Evolutionary conservation across 1,140 invertebrate species (phyloP), one percentile per base, ranked within the genome.

Genomic region (Drosophila oshimai): DNA sequence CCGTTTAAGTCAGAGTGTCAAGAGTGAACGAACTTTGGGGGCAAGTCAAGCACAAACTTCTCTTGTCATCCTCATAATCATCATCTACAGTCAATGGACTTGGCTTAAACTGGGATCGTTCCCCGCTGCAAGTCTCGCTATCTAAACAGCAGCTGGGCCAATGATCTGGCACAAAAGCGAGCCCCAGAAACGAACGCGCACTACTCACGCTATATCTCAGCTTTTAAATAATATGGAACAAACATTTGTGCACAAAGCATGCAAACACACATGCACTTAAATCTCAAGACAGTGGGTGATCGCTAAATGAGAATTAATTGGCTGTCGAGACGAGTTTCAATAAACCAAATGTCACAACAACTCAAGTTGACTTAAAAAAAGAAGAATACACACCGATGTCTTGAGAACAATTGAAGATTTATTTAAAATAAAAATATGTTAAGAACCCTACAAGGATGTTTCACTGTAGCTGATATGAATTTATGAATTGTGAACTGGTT

Each of bases 1-100:
- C 33, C 41, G 10, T 60, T 34, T 46, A 33, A 44, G 31, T 61
- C 50, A 51, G 69, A 74, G 57, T 73, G 71, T 74, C 71, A 74
- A 74, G 69, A 57, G 71, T 74, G 69, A 74, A 74, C 60, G 69
- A 74, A 73, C 71, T 51, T 73, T 74, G 12, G 51, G 55, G 44
- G 46, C 58, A 65, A 64, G 34, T 6, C 39, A 42, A 24, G 7
- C 17, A 29, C 44, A 49, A 58, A 72, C 57, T 51, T 51, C 12
- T 49, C 67, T 70, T 62, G 67, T 73, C 69, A 73, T 73, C 69
- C 46, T 73, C 41, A 34, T 53, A 42, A 34, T 72, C 57, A 28
- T 72, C 44, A 55, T 53, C 17, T 18, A 29, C 34, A 73, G 70
- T 64, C 69, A 62, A 73, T 74, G 70, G 69, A 72, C 69, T 39